Base-by-base conservation (phyloP, 2,888 invertebrate species). In the Perithous albicinctus region DNA sequence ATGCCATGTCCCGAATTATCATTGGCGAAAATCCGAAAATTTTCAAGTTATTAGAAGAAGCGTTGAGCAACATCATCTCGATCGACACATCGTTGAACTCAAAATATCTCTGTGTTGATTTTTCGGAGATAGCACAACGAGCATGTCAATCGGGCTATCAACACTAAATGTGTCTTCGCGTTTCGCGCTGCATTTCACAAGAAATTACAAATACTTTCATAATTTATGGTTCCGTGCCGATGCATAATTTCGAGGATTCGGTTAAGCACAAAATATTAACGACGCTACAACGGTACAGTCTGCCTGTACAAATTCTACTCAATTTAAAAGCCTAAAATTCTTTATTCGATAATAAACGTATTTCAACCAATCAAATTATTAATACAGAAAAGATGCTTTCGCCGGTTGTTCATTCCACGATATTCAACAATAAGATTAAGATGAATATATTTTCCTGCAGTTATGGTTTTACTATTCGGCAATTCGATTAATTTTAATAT, bases 181-280 rank as follows among this genome's bases (percentile, higher is more conserved):
- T 63, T 75, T 81, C 67, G 32, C 38, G 51, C 61, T 61, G 41
- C 41, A 69, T 69, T 81, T 66, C 61, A 38, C 6, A 38, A 59
- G 1, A 66, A 56, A 43, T 46, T 56, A n/a, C n/a, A 72, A 77
- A 48, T 70, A 64, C 61, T 82, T 75, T 29, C 59, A 63, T 75
- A 26, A 75, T 35, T 48, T 32, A 63, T 51, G 51, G 35, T 63
- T 63, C 29, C 12, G n/a, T 46, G 15, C 41, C 74, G 32, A 74
- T 67, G 69, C 64, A 63, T 74, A 56, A 78, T 78, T 63, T 69
- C 64, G 46, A 73, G 69, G 54, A 38, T 78, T 73, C 46, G 54
- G 23, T 41, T 12, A 41, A 41, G 29, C 29, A 35, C 61, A 61
- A 18, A 20, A 15, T 46, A 43, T 46, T 12, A 23, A 54, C 41